Base-by-base conservation (phyloP, 2,113 vertebrate species). In the Sula dactylatra region DNA sequence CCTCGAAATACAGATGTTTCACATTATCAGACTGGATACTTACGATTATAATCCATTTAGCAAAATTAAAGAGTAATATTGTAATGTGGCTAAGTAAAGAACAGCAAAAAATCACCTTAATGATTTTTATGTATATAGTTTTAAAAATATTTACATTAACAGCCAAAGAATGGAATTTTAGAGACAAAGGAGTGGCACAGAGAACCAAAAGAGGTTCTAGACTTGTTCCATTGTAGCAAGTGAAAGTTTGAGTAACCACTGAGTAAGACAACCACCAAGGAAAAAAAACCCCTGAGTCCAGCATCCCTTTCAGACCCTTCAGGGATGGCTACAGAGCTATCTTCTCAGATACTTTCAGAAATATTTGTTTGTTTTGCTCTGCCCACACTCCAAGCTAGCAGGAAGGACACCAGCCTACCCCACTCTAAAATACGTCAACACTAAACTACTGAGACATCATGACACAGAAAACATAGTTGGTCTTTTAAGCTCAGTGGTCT, bases 251-350 rank as follows among this genome's bases (percentile, higher is more conserved):
- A 73, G 31, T 56, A 24, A 56, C 8, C 14, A 62, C 10, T 13
- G 25, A 83, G 42, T 59, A 40, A 52, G 32, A 77, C 11, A 73
- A 65, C 4, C 21, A 47, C 16, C 7, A 66, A 73, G 59, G 62
- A 85, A 27, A 69, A 24, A 0, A 44, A 17, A 44, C n/a, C 2
- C 1, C 12, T 4, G 9, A n/a, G 32, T 52, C 52, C 21, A 62
- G 4, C 4, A 58, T 22, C 7, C 14, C 5, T 65, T 70, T 65
- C 34, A 70, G 20, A 61, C 13, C 2, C 6, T 80, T 52, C 34
- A 36, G 18, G 24, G 27, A 59, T 7, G 21, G 3, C 18, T 59
- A 56, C 15, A 77, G 19, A 61, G 10, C 18, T 52, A 4, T 65
- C 26, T 71, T 80, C 29, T 55, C 71, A 59, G 17, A 47, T 5